Evolutionary conservation across 37 sponge, comb jelly and placozoan species (phyloP), one percentile per base, ranked within the genome.

Genomic region (Lycopodina hypogea): DNA sequence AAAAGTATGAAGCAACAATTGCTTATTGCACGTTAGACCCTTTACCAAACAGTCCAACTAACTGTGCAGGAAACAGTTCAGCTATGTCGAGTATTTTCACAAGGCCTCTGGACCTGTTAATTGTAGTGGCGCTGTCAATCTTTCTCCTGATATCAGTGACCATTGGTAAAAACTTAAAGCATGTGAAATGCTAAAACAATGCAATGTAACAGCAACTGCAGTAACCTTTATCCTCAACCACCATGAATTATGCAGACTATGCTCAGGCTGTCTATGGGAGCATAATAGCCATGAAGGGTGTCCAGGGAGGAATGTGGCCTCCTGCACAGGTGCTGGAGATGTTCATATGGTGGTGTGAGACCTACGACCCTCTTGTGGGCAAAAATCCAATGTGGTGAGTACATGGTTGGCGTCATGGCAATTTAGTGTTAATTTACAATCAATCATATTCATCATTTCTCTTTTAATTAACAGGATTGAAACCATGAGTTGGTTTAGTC

Each of bases 281-380:
- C 19, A 48, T 83, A 4, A 41, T 81, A 33, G 65, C 52, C 15
- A 28, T 70, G 51, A 78, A 86, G 42, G 90, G 72, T 32, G 33
- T 84, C 7, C 65, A 66, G 23, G 48, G 40, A 15, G 58, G 87
- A 6, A 28, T 69, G 35, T 93, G 94, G 94, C 94, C 94, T 37
- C 90, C 94, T 37, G n/a, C 71, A 29, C 38, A 33, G 18, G 32
- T 93, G 29, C 61, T 88, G 32, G 21, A 77, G 4, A 38, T 50
- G n/a, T 93, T 83, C 34, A 41, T 33, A 15, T 93, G 90, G 90
- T 93, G 94, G 94, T 89, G 94, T 79, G 62, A 86, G 52, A 86
- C 76, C 1, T 86, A 86, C n/a, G 94, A 93, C 61, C 63, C 87
- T 21, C 78, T 93, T 32, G 42, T 93, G 34, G 87, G 48, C 26